Evolutionary conservation across 2,888 invertebrate species (phyloP).

Genomic region (Latheticus oryzae): DNA sequence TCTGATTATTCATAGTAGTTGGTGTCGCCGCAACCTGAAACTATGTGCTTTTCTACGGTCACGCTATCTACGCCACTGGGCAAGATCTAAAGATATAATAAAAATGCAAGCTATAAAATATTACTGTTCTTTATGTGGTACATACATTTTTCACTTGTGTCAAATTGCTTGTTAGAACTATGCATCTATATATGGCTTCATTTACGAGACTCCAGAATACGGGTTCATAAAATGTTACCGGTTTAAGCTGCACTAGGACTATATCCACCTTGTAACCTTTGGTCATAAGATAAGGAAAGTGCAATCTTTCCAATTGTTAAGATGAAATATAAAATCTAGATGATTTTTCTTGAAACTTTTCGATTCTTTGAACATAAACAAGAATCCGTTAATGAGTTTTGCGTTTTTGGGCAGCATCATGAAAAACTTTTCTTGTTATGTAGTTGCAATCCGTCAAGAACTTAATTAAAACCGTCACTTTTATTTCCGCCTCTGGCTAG

Average conservation of each 20-base stretch:
- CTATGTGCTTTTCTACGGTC: neutral
- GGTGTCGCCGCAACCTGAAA: too few relatives aligned
- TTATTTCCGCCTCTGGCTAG: conserved; percentile 7
- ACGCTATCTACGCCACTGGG: neutral
- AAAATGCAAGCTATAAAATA: conserved; percentile 7
- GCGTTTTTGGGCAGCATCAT: conserved; percentile 9
- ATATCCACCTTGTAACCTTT: too few relatives aligned
- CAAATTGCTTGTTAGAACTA: conserved; percentile 15
- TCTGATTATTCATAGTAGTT: too few relatives aligned
- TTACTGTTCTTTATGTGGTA: conserved; percentile 14
- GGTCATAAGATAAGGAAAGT: too few relatives aligned
- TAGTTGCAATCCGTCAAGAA: conserved; percentile 5
- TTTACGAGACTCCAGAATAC: conserved; percentile 3
- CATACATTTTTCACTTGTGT: conserved; percentile 12
- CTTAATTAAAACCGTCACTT: conserved; percentile 23
- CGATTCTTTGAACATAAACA: conserved; percentile 1
- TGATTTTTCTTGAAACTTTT: too few relatives aligned
- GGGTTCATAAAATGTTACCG: neutral
- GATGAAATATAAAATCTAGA: too few relatives aligned
- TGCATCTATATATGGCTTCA: conserved; percentile 12
- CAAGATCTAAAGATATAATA: conserved; percentile 1
- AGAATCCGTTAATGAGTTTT: conserved; percentile 16
- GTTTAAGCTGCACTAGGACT: too few relatives aligned
- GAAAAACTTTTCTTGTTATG: neutral
- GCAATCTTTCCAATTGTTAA: too few relatives aligned